Evolutionary conservation across 2,797 vertebrate genomes (phyloP).

Genomic region (Aeoliscus strigatus): DNA sequence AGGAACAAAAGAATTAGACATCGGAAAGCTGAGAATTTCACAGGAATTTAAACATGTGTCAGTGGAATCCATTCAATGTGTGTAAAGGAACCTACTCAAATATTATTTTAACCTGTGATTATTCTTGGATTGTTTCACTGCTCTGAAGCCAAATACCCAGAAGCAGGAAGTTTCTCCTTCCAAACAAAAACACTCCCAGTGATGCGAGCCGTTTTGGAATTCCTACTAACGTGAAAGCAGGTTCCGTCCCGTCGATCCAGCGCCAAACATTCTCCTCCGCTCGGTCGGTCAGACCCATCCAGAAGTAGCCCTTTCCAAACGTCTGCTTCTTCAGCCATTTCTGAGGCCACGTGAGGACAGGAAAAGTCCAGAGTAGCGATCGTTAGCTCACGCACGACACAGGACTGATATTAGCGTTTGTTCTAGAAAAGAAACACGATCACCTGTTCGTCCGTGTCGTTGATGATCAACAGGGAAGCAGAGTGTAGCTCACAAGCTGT

Average conservation of each 20-base stretch:
- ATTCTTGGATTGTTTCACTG: slow-evolving; percentile 10
- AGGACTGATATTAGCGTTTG: too few relatives aligned
- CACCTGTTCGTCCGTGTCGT: slow-evolving; percentile 87
- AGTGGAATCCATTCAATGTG: neutral
- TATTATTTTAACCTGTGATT: slow-evolving; percentile 1
- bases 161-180: neutral
- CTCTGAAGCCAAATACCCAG: slow-evolving; percentile 13
- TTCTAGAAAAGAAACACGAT: neutral
- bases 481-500: slow-evolving; percentile 77
- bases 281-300: slow-evolving; percentile 90
- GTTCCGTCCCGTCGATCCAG: slow-evolving; percentile 86
- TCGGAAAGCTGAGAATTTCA: slow-evolving; percentile 15
- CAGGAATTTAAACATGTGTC: neutral
- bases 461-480: slow-evolving; percentile 84
- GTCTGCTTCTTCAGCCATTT: slow-evolving; percentile 87
- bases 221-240: slow-evolving; percentile 81
- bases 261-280: slow-evolving; percentile 83
- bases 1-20: neutral
- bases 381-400: too few relatives aligned
- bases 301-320: slow-evolving; percentile 82
- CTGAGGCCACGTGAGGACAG: slow-evolving; percentile 64
- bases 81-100: neutral
- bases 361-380: neutral
- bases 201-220: slow-evolving; percentile 5
- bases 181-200: slow-evolving; percentile 1